Percentiles rank a stretch among this genome's conserved stretches.
Evolutionary conservation across 2,797 vertebrate genomes (phyloP).

Genomic region (Microctenopoma steveboyesi): DNA sequence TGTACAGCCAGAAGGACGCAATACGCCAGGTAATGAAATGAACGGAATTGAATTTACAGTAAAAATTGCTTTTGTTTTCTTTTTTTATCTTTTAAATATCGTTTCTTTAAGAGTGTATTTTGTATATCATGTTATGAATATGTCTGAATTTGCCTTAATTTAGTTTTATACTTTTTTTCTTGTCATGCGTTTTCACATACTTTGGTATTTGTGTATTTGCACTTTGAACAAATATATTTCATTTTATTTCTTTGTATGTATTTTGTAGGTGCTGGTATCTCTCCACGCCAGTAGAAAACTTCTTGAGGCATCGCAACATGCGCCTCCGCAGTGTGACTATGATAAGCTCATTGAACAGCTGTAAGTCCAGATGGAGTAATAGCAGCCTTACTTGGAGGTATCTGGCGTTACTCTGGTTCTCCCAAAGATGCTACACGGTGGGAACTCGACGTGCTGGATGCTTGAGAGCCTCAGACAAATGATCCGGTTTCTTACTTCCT

Average conservation of each 20-base stretch:
- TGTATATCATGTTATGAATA: too few relatives aligned
- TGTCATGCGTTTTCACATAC: background rate
- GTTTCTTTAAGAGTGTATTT: background rate
- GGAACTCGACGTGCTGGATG: too few relatives aligned
- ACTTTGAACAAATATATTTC: background rate
- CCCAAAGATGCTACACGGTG: too few relatives aligned
- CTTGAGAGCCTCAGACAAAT: too few relatives aligned
- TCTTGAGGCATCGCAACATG: constrained; percentile 53
- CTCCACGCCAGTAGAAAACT: constrained; percentile 72
- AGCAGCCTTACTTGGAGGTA: background rate
- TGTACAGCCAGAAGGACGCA: constrained; percentile 79
- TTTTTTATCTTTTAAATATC: too few relatives aligned
- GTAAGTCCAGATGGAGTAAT: background rate
- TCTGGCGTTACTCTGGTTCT: too few relatives aligned
- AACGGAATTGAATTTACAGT: background rate
- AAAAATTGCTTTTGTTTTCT: background rate
- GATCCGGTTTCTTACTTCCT: too few relatives aligned
- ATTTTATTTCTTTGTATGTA: constrained; percentile 5
- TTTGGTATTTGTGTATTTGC: background rate
- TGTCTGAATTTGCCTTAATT: background rate
- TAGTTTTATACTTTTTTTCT: background rate
- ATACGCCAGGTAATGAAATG: constrained; percentile 84
- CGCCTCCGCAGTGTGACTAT: constrained; percentile 66
- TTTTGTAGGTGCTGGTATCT: constrained; percentile 74
- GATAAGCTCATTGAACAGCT: constrained; percentile 66